Conservation (phyloP, 2,797 vertebrate species). For the Halcyon leucocephala region DNA sequence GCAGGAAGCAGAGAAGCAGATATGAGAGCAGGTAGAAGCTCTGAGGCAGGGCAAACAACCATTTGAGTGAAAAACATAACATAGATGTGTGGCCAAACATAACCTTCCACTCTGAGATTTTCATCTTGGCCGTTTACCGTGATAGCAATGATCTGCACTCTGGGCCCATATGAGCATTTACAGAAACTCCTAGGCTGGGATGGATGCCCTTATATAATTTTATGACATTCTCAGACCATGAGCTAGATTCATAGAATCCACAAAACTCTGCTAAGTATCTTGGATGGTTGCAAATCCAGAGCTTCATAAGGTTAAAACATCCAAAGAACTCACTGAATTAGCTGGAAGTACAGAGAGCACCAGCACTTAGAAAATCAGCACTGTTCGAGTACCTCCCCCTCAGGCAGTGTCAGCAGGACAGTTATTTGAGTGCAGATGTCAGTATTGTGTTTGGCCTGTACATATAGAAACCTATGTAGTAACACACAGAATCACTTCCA, state of each 20-base stretch:
- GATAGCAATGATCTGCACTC: neutral
- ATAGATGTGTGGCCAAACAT: neutral
- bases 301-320: neutral
- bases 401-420: neutral
- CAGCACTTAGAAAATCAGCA: neutral
- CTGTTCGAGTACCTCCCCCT: neutral
- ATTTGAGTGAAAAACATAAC: neutral
- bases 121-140: neutral
- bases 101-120: neutral
- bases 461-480: neutral
- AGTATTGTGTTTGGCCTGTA: neutral
- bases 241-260: neutral
- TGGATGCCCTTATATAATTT: neutral
- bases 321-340: neutral
- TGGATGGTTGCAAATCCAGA: neutral
- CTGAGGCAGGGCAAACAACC: neutral
- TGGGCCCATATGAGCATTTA: neutral
- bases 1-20: neutral
- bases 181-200: neutral
- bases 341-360: neutral
- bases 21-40: neutral
- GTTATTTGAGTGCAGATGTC: neutral
- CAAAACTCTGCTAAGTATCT: neutral
- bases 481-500: neutral
- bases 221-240: neutral